Evolutionary conservation across 2,797 vertebrate genomes (phyloP).

Genomic region (Trichosurus vulpecula): DNA sequence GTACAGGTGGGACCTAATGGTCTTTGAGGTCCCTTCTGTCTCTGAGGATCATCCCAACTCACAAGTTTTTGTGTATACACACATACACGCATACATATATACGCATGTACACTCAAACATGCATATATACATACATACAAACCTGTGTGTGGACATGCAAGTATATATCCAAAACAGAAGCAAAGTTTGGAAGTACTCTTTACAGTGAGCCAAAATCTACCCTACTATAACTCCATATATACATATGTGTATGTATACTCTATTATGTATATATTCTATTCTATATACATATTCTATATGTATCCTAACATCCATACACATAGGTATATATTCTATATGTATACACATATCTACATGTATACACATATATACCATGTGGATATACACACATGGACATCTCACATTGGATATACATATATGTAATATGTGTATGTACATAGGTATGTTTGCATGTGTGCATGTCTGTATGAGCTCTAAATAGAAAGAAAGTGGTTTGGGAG

Average conservation of each 20-base stretch:
- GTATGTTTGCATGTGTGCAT: background rate
- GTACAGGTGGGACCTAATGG: background rate
- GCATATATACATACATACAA: background rate
- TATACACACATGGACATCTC: no score
- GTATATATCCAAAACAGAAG: background rate
- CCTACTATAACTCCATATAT: background rate
- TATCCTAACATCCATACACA: no score
- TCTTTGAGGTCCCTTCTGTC: background rate
- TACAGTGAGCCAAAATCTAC: background rate
- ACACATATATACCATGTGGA: no score
- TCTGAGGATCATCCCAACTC: background rate
- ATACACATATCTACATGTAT: background rate
- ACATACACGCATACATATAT: background rate
- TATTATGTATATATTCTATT: no score
- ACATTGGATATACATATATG: no score
- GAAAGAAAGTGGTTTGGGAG: background rate
- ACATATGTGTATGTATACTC: background rate
- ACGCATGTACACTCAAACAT: background rate
- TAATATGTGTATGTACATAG: background rate
- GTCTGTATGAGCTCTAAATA: background rate
- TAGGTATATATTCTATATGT: no score
- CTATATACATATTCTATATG: no score
- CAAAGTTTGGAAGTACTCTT: background rate
- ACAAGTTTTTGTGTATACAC: background rate
- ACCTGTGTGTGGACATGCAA: background rate